Conservation (phyloP, 1,140 invertebrate species). For the Psilanteris sp. region DNA sequence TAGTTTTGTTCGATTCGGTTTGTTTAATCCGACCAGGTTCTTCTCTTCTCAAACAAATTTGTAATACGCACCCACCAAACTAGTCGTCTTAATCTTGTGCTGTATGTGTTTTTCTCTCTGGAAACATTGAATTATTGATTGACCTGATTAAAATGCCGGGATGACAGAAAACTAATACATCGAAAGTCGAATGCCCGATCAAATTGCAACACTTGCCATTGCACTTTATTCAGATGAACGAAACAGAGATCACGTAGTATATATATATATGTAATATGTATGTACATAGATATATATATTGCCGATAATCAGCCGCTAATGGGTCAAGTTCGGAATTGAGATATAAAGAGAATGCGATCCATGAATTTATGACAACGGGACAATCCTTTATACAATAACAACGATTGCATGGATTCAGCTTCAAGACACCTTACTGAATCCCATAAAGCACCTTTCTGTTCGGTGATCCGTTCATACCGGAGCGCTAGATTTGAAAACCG, state of each 20-base stretch:
- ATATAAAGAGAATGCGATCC: no score
- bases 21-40: neutral
- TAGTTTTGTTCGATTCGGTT: no score
- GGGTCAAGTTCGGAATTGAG: conserved; percentile 7
- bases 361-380: no score
- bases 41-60: conserved; percentile 50
- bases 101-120: conserved; percentile 64
- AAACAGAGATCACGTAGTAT: conserved; percentile 71
- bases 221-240: conserved; percentile 74
- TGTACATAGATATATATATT: no score
- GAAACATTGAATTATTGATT: conserved; percentile 74
- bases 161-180: conserved; percentile 65
- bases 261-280: no score
- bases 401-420: conserved; percentile 8
- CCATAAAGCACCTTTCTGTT: conserved; percentile 51
- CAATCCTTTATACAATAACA: no score
- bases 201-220: conserved; percentile 73
- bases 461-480: conserved; percentile 6
- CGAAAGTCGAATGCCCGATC: conserved; percentile 72
- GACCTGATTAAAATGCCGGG: conserved; percentile 45
- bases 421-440: conserved; percentile 53
- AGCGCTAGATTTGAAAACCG: conserved; percentile 7
- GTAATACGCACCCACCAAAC: conserved; percentile 45
- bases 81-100: conserved; percentile 65
- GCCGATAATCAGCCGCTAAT: conserved; percentile 4